Evolutionary conservation across 2,797 vertebrate species (phyloP).

Genomic region (Pygocentrus nattereri): DNA sequence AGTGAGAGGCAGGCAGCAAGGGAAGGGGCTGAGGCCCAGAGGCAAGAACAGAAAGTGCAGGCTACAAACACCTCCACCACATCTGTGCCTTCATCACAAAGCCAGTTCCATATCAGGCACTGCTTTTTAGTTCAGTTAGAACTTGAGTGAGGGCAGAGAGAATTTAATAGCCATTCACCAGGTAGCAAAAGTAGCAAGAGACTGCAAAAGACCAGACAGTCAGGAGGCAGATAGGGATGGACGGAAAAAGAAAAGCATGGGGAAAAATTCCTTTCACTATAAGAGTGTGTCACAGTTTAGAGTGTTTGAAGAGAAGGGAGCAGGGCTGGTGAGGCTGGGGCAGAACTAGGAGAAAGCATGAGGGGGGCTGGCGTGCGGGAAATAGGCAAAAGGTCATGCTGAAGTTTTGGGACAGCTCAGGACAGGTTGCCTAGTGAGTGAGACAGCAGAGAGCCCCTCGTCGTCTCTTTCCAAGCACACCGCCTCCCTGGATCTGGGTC

Average conservation of each 20-base stretch:
- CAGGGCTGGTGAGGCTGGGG: background rate
- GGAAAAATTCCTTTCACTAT: background rate
- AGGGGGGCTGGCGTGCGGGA: conserved; percentile 4
- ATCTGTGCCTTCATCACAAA: background rate
- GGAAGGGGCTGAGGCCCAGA: conserved; percentile 10
- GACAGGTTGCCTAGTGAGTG: conserved; percentile 43
- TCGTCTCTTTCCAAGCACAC: background rate
- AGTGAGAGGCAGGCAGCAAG: background rate
- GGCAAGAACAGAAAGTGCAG: conserved; percentile 20
- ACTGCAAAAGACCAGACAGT: background rate
- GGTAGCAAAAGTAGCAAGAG: background rate
- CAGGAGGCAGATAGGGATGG: background rate
- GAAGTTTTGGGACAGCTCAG: conserved; percentile 42
- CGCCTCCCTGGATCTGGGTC: conserved; percentile 57
- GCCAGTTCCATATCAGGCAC: background rate
- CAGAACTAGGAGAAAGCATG: background rate
- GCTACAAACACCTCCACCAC: background rate
- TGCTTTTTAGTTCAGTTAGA: background rate
- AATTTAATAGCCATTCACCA: background rate
- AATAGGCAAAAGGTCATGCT: conserved; percentile 38
- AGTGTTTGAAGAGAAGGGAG: background rate
- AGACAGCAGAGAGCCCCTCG: conserved; percentile 17
- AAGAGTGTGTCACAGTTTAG: background rate
- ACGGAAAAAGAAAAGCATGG: background rate
- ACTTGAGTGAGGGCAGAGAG: background rate